Evolutionary conservation across 1,140 invertebrate species (phyloP), one percentile per base, ranked within the genome.

Genomic region (Mylabris phalerata): DNA sequence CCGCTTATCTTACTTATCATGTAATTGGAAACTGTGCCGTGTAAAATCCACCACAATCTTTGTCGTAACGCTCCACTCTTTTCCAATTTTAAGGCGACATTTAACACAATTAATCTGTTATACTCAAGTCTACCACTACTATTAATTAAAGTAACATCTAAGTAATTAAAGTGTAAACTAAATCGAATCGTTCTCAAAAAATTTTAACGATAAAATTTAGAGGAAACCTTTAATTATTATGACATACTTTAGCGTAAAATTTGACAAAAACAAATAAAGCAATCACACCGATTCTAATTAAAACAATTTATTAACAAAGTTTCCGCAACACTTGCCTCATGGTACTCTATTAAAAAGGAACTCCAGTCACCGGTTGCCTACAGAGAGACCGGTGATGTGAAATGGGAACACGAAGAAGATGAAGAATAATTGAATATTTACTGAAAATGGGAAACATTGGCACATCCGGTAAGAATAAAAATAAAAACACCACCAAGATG

Each of bases 1-100:
- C 45, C 39, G 46, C 52, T 55, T 55, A 47, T 47, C 43, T 47
- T 19, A 9, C 52, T 47, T 46, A 55, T 55, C 52, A 41, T 55
- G 52, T 55, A 55, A 55, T 55, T 55, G 52, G 45, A 55, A 55
- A 46, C 51, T 45, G 51, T 42, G 43, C 46, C 38, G 51, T 45
- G 46, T 27, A 43, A 46, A 52, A 54, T 42, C 32, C 32, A 7
- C 32, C 32, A 7, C 32, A 32, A 32, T 32, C 51, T 54, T 54
- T 38, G 45, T 44, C 32, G 32, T 32, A 19, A 19, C 19, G 32
- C 32, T 32, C 32, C 32, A 32, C 32, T 2, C 32, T 32, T 7
- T 32, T 46, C 51, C 45, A 42, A 54, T 54, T 54, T 54, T 46
- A 54, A 54, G 45, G 42, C 51, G 51, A 54, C 51, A 45, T 45